phyloP scores from a whole-genome alignment of 1,140 invertebrate species.

The Artemia franciscana region DNA sequence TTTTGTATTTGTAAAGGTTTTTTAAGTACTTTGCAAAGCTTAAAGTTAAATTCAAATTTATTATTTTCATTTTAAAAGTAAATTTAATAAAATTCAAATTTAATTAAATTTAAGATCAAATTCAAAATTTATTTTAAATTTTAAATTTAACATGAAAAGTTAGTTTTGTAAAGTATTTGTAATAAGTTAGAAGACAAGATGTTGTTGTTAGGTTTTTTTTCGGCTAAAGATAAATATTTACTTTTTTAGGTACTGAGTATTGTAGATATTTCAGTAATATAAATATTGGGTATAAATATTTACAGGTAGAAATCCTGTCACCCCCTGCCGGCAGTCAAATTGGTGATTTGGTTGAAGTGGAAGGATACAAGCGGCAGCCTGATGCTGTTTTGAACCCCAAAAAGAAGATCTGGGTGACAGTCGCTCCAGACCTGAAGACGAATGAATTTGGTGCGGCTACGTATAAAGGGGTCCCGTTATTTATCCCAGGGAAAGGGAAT shows the following conservation, averaged over 20 bases:
- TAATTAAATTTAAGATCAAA: too few species aligned
- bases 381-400: slow-evolving; percentile 69
- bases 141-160: too few species aligned
- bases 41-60: too few species aligned
- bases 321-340: slow-evolving; percentile 40
- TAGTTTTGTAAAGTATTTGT: too few species aligned
- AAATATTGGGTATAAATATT: neutral
- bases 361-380: slow-evolving; percentile 44
- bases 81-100: too few species aligned
- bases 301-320: slow-evolving; percentile 49
- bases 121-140: too few species aligned
- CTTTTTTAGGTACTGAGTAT: slow-evolving; percentile 27
- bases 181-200: too few species aligned
- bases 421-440: slow-evolving; percentile 57
- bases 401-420: slow-evolving; percentile 81
- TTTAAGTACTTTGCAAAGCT: too few species aligned
- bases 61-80: too few species aligned
- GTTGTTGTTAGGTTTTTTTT: neutral
- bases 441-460: slow-evolving; percentile 34
- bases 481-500: slow-evolving; percentile 44
- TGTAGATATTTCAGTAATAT: too few species aligned
- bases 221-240: neutral
- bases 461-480: slow-evolving; percentile 43
- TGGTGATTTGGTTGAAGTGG: slow-evolving; percentile 49
- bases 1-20: too few species aligned